Evolutionary conservation across 2,888 invertebrate genomes (phyloP), one percentile per base, ranked within the genome.

Genomic region (Ferrisia virgata): DNA sequence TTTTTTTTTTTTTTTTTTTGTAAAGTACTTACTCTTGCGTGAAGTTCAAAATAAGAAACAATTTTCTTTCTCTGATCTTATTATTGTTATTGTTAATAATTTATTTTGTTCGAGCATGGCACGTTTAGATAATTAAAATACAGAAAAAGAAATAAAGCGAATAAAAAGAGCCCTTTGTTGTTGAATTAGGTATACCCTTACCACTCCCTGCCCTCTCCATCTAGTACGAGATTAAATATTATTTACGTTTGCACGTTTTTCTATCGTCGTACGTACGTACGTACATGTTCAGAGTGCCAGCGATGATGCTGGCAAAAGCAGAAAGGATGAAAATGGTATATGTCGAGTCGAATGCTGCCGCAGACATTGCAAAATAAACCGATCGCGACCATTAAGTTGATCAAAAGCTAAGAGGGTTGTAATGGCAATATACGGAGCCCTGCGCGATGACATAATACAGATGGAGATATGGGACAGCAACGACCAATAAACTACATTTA

Each of bases 11-110:
- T 79, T 79, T 39, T 76, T n/a, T 72, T 72, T 28, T n/a, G 15
- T 72, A 76, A 43, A 79, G 64, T 64, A 31, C 64, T 64, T 64
- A 64, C 31, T 31, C 64, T 64, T 64, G 64, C 64, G 64, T 64
- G 64, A 64, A 64, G 64, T 64, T 64, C 64, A 64, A 64, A 64
- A 64, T 64, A 64, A 64, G 64, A 64, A 64, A 64, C 64, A 64
- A 64, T 64, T 64, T 64, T 64, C 28, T 64, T 64, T 64, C 28
- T 64, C 64, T 64, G 64, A 64, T 64, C 64, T 64, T 64, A 64
- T 64, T 64, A 64, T 64, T 64, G 64, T 64, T 64, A 64, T 64
- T 64, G 64, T 64, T 64, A 64, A 64, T 64, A 64, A 64, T 64
- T 64, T 64, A 64, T 64, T 64, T 64, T 4, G 28, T 64, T 28